Percentiles rank a stretch among this genome's conserved stretches.
These are phyloP conservation scores for Formica aserva DNA, from an alignment of 2,888 invertebrate genomes.

Conservation along the genomic window DNA sequence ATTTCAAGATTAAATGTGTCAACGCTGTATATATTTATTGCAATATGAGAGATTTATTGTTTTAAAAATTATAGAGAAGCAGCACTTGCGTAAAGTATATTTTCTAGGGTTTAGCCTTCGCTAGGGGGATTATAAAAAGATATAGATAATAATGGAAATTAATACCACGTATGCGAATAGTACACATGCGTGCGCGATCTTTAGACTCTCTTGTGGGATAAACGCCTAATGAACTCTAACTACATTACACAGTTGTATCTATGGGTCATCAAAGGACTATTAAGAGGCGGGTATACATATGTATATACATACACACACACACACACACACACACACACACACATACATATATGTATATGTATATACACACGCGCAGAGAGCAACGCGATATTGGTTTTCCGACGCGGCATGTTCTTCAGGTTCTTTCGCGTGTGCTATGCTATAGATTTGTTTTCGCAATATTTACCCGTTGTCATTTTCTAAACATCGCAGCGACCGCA, in stretches of 20 bases:
- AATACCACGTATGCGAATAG: slow-evolving; percentile 17
- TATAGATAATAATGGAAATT: slow-evolving; percentile 18
- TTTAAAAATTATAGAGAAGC: background rate
- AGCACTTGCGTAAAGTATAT: background rate
- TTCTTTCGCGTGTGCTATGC: background rate
- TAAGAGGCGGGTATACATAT: background rate
- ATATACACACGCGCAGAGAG: background rate
- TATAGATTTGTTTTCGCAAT: slow-evolving; percentile 17
- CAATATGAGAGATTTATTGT: background rate
- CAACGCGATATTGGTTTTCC: slow-evolving; percentile 38
- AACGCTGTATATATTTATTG: background rate
- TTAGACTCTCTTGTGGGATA: slow-evolving; percentile 10
- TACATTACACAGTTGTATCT: slow-evolving; percentile 13
- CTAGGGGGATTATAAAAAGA: background rate
- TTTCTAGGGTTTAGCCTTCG: background rate
- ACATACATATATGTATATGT: background rate
- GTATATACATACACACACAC: background rate
- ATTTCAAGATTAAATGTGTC: background rate
- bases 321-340: background rate
- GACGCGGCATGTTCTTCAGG: background rate
- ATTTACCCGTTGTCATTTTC: slow-evolving; percentile 42
- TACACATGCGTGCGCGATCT: background rate
- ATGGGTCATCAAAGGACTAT: slow-evolving; percentile 18
- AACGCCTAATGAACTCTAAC: slow-evolving; percentile 9
- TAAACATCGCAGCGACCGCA: slow-evolving; percentile 22